These are phyloP conservation scores for Sciurus vulgaris DNA, from an alignment of 2,797 vertebrate species.

Conservation along the genomic window DNA sequence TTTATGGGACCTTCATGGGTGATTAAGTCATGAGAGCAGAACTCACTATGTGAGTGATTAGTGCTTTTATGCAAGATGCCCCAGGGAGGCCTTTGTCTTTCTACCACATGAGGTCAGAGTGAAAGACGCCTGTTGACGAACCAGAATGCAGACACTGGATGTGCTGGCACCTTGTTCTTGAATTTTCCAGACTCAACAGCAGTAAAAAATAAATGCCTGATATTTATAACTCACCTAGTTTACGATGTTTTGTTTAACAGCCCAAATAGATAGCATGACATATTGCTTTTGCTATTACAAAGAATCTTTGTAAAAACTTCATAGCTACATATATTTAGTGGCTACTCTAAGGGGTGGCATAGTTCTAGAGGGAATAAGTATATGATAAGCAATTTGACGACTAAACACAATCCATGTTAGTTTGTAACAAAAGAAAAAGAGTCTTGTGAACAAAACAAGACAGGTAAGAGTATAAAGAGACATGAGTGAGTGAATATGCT, in stretches of 20 bases:
- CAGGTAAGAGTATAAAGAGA: not conserved
- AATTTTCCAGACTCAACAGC: not conserved
- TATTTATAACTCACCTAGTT: not conserved
- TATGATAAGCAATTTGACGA: not conserved
- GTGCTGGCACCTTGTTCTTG: not conserved
- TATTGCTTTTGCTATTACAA: not conserved
- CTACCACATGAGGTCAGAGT: not conserved
- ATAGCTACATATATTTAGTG: not conserved
- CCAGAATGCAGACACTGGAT: not conserved
- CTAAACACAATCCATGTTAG: not conserved
- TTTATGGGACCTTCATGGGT: not conserved
- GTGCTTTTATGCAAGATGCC: not conserved
- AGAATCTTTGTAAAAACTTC: not conserved
- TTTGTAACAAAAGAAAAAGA: not conserved
- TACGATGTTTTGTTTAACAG: not conserved
- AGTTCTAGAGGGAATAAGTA: not conserved
- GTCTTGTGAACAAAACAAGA: not conserved
- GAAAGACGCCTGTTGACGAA: not conserved
- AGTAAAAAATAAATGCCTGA: not conserved
- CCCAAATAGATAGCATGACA: not conserved
- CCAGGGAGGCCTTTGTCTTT: not conserved
- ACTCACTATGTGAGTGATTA: not conserved
- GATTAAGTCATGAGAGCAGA: not conserved
- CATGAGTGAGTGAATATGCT: not conserved
- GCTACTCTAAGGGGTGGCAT: not conserved